phyloP scores from a whole-genome alignment of 1,140 invertebrate species.

The Lordiphosa mommai region DNA sequence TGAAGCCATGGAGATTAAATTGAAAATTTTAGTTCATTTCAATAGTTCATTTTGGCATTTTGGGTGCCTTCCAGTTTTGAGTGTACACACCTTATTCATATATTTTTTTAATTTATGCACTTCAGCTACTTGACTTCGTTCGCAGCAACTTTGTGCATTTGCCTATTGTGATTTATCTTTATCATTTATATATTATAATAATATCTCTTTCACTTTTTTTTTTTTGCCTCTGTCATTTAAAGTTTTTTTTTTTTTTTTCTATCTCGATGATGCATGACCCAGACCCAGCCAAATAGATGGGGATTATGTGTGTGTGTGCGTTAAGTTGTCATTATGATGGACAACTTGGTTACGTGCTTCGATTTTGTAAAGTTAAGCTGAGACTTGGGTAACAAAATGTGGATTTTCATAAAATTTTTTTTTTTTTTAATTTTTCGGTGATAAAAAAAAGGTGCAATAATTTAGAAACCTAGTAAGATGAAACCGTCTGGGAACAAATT shows the following conservation, averaged over 20 bases:
- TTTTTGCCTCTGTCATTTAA: slow-evolving; percentile 3
- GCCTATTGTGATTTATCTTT: slow-evolving; percentile 46
- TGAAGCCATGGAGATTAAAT: neutral
- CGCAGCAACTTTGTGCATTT: slow-evolving; percentile 8
- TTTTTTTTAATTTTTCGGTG: too few species aligned
- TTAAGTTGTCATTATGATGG: slow-evolving; percentile 58
- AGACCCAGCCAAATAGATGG: slow-evolving; percentile 5
- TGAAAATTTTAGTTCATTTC: slow-evolving; percentile 4
- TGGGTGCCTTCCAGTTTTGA: neutral
- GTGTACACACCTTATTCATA: slow-evolving; percentile 23
- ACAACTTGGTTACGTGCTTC: slow-evolving; percentile 40
- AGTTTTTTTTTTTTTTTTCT: slow-evolving; percentile 11
- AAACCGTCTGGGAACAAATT: too few species aligned
- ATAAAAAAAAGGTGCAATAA: too few species aligned
- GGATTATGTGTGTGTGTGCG: slow-evolving; percentile 29
- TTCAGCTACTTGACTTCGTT: slow-evolving; percentile 37
- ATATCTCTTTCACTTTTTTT: slow-evolving; percentile 20
- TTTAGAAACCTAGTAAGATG: too few species aligned
- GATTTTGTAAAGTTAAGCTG: slow-evolving; percentile 21
- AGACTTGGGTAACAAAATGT: too few species aligned
- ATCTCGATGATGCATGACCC: slow-evolving; percentile 19
- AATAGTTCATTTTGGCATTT: neutral
- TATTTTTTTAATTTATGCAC: slow-evolving; percentile 43
- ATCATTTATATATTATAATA: slow-evolving; percentile 39
- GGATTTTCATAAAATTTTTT: too few species aligned